Evolutionary conservation across 2,797 vertebrate species (phyloP), one percentile per base, ranked within the genome.

Genomic region (Sylvilagus floridanus): DNA sequence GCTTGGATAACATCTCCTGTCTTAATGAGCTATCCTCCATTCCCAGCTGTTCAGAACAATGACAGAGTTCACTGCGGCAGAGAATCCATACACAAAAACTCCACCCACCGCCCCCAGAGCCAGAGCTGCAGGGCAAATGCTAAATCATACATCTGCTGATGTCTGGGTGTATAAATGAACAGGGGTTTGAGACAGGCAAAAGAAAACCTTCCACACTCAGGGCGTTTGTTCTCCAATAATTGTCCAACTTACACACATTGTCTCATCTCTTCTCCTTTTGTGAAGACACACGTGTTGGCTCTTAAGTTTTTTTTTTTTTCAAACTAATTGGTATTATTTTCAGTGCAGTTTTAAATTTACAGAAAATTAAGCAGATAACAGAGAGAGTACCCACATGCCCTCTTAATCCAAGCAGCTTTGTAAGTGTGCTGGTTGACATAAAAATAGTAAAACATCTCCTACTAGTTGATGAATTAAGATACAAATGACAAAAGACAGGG

Each of bases 91-190:
- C 4, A 89, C 72, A 92, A 88, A 96, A 96, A 35, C 57, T 52
- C 68, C 72, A 69, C 0, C 68, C 76, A 69, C 0, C 10, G 82
- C 86, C 90, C 71, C 83, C 4, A n/a, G 50, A 91, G 92, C 54
- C 62, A 93, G 68, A 84, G 69, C 85, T 82, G 42, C 71, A 91
- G 85, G 85, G 90, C 84, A 92, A 93, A 96, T 75, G 84, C 90
- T 96, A 86, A 93, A 82, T 75, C 94, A 92, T 11, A 79, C 10
- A 91, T 96, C 93, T 95, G 83, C 72, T 96, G 93, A 69, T 93
- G 66, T 85, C 86, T 88, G 63, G 78, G 86, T 93, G 30, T 65
- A 87, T 72, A 95, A 90, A 88, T 65, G 63, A 93, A 91, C 2
- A 83, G 50, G 8, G 13, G 77, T 76, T 82, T 12, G 13, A 69